Base-by-base conservation (phyloP, 2,797 vertebrate genomes). In the Falco cherrug region DNA sequence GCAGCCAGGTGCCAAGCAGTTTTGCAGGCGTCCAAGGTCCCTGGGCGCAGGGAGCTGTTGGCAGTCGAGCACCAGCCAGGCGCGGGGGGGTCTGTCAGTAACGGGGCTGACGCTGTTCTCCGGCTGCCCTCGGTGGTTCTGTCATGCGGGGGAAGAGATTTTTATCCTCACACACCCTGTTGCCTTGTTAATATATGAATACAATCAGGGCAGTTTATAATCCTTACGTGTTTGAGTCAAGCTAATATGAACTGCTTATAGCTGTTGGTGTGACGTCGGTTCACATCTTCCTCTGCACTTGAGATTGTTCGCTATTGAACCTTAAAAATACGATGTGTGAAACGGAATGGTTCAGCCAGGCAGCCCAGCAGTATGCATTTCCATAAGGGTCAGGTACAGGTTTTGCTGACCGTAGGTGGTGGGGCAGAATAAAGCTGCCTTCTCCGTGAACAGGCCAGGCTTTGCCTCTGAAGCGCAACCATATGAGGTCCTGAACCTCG, bases 111-210 rank as follows among this genome's bases (percentile, higher is more conserved):
- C 14, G 13, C 41, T 43, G 14, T 4, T 16, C 24, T 16, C 22
- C 13, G 20, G n/a, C 69, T 76, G 45, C 43, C 18, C 39, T 57
- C 2, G 0, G 8, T 21, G 12, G 4, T 25, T 14, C 11, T 12
- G 24, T 6, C 59, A 45, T 2, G 31, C 10, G 1, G 3, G 68
- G 41, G 24, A 31, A 10, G 22, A 59, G 28, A 12, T 41, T 39
- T 73, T 47, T 16, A n/a, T 3, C 4, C 13, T 6, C 7, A 3
- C 26, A 0, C 12, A 1, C 22, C 9, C 19, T 0, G 0, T 2
- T 74, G n/a, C 60, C 13, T 29, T 22, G 29, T 53, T 78, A 22
- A 6, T 5, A 18, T 1, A 0, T 8, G 1, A 24, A 8, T 33
- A 6, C 26, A 13, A 31, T 21, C 0, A 5, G 39, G 17, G 35